Evolutionary conservation across 2,797 vertebrate genomes (phyloP).

Genomic region (Chelonia mydas): DNA sequence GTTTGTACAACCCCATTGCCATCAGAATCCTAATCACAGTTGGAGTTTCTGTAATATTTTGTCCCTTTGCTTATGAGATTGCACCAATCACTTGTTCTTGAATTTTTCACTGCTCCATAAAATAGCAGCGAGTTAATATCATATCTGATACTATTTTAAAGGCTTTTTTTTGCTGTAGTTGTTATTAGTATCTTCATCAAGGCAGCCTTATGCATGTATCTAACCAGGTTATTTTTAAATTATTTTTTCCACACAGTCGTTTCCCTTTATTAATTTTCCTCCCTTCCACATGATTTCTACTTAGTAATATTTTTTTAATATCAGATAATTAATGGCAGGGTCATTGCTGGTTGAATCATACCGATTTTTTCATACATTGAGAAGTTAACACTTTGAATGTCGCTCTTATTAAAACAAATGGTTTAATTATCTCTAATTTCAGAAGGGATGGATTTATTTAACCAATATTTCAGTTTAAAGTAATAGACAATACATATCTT

Average conservation of each 20-base stretch:
- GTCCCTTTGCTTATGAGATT: neutral
- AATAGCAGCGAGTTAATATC: constrained; percentile 29
- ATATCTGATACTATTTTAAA: constrained; percentile 46
- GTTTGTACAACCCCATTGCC: neutral
- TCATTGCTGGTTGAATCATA: constrained; percentile 40
- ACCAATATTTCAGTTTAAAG: neutral
- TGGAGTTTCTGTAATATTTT: neutral
- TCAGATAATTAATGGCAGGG: constrained; percentile 5
- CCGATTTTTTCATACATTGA: constrained; percentile 26
- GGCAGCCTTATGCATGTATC: constrained; percentile 23
- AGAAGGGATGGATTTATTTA: constrained; percentile 32
- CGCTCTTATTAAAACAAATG: constrained; percentile 53
- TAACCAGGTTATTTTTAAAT: constrained; percentile 17
- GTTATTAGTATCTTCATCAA: constrained; percentile 45
- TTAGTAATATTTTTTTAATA: neutral
- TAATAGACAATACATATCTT: constrained; percentile 19
- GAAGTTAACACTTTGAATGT: constrained; percentile 50
- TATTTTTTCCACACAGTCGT: constrained; percentile 27
- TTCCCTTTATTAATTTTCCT: constrained; percentile 25
- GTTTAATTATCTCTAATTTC: constrained; percentile 63
- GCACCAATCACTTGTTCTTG: neutral
- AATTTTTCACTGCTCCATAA: neutral
- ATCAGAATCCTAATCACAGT: neutral
- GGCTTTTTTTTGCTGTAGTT: constrained; percentile 33
- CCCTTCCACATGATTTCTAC: constrained; percentile 26